Conservation (phyloP, 2,797 vertebrate genomes). For the Acomys russatus region DNA sequence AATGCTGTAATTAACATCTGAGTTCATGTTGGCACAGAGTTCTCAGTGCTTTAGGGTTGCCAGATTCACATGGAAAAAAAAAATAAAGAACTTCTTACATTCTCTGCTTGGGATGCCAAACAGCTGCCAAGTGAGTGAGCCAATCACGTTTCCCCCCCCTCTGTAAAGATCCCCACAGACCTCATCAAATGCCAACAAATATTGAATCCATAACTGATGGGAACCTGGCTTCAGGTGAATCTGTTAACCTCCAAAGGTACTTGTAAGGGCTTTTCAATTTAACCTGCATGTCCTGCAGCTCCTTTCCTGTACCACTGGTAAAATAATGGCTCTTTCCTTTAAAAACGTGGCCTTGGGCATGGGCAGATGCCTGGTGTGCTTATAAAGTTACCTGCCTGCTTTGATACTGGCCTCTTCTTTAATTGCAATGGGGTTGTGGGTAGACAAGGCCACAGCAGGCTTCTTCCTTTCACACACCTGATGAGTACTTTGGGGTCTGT, state of each 20-base stretch:
- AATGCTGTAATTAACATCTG: constrained; percentile 27
- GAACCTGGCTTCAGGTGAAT: constrained; percentile 61
- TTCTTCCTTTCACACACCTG: constrained; percentile 71
- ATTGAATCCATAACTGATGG: constrained; percentile 66
- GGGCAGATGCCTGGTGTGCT: constrained; percentile 51
- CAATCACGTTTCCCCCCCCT: background rate
- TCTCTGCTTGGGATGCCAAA: constrained; percentile 54
- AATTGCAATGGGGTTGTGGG: constrained; percentile 40
- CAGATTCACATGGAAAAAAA: constrained; percentile 48
- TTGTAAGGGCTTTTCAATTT: constrained; percentile 63
- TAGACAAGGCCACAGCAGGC: constrained; percentile 64
- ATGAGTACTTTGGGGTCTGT: constrained; percentile 76
- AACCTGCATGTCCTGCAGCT: constrained; percentile 58
- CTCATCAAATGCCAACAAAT: constrained; percentile 63
- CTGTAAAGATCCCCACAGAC: constrained; percentile 41
- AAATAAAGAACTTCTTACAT: constrained; percentile 43
- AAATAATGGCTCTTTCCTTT: constrained; percentile 70
- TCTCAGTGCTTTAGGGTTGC: background rate
- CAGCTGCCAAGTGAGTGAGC: background rate
- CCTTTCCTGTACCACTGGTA: constrained; percentile 64
- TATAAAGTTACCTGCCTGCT: constrained; percentile 71
- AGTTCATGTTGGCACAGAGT: background rate
- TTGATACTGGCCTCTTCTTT: constrained; percentile 72
- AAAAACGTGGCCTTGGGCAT: constrained; percentile 70
- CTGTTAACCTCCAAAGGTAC: constrained; percentile 61